Percentiles rank a stretch among this genome's conserved stretches.
Evolutionary conservation across 2,888 invertebrate species (phyloP).

Genomic region (Oeneis ivallda): DNA sequence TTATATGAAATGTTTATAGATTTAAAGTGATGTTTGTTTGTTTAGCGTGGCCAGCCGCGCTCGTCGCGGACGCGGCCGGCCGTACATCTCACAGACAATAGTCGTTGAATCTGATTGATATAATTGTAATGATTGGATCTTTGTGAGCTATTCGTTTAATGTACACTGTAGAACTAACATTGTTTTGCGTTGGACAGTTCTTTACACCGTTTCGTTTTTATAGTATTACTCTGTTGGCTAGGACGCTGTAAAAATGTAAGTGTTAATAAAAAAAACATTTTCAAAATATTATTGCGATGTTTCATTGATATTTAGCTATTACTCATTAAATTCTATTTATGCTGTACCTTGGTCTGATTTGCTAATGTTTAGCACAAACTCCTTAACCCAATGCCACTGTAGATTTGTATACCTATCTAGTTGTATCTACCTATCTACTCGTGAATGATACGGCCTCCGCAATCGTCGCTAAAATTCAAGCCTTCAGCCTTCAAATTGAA

Average conservation of each 20-base stretch:
- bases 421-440: no score
- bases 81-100: constrained; percentile 72
- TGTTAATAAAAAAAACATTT: constrained; percentile 83
- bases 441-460: neutral
- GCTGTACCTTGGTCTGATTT: constrained; percentile 44
- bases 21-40: constrained; percentile 76
- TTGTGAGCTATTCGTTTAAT: constrained; percentile 73
- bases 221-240: constrained; percentile 82
- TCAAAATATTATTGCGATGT: constrained; percentile 77
- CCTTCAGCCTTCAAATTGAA: no score
- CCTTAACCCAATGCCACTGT: constrained; percentile 23
- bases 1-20: constrained; percentile 82
- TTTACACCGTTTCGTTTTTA: constrained; percentile 79
- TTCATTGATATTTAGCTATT: constrained; percentile 49
- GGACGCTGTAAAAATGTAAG: constrained; percentile 82
- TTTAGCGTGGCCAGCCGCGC: constrained; percentile 77
- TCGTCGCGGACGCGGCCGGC: constrained; percentile 50
- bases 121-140: constrained; percentile 69
- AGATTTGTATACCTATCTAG: neutral
- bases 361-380: constrained; percentile 23
- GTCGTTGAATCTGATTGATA: constrained; percentile 62
- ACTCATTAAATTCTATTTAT: constrained; percentile 41
- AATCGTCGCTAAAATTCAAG: neutral
- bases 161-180: constrained; percentile 79
- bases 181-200: constrained; percentile 80